Evolutionary conservation across 2,113 vertebrate species (phyloP).

Genomic region (Burhinus bistriatus): DNA sequence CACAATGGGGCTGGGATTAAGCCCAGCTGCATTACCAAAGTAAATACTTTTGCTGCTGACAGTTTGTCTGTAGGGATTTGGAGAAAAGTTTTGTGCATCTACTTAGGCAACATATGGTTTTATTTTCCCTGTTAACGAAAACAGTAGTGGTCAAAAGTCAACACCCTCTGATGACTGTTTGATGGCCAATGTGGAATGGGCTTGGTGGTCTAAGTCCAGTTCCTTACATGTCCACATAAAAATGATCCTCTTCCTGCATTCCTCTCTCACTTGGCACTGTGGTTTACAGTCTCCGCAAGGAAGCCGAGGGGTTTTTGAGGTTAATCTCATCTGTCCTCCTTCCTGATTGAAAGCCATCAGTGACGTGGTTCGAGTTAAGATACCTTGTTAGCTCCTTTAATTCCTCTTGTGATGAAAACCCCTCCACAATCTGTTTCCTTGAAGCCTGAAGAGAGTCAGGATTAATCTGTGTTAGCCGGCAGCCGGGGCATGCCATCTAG

Average conservation of each 20-base stretch:
- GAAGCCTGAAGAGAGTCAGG: conserved; percentile 17
- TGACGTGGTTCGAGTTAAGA: conserved; percentile 3
- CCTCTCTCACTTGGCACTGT: conserved; percentile 27
- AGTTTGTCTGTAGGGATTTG: conserved; percentile 68
- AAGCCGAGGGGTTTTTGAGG: not conserved
- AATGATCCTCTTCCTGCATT: conserved; percentile 3
- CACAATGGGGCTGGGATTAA: conserved; percentile 69
- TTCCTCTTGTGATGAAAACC: conserved; percentile 39
- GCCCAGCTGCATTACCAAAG: conserved; percentile 69
- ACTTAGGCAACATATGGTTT: conserved; percentile 67
- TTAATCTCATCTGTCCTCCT: conserved; percentile 50
- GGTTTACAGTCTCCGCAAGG: not conserved
- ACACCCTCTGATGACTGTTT: conserved; percentile 58
- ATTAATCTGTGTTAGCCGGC: conserved; percentile 6
- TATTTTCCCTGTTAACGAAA: conserved; percentile 64
- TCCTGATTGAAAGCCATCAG: conserved; percentile 11
- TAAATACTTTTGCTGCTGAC: conserved; percentile 72
- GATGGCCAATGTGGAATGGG: conserved; percentile 28
- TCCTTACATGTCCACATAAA: conserved; percentile 34
- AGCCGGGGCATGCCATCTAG: not conserved
- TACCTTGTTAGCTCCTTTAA: conserved; percentile 32
- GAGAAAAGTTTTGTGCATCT: conserved; percentile 62
- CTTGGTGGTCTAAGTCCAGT: conserved; percentile 28
- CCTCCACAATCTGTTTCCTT: conserved; percentile 22
- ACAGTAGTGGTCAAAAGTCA: conserved; percentile 71